A percentile compares a stretch with the other conserved stretches of the same genome.
Evolutionary conservation across 2,888 invertebrate species (phyloP).

Genomic region (Mesopsocus fuscifrons): DNA sequence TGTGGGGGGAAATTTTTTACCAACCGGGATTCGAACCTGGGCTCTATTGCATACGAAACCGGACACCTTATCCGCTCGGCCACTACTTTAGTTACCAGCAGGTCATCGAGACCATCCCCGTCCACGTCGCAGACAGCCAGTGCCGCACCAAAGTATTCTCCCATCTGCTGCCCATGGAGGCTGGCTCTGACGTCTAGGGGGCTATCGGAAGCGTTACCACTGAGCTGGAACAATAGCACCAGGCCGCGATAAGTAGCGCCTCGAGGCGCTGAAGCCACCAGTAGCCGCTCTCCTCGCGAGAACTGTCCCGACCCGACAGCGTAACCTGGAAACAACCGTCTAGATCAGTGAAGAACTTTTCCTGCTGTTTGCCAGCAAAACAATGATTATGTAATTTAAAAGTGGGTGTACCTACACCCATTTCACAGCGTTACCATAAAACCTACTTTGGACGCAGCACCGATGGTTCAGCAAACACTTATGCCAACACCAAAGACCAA

Average conservation of each 20-base stretch:
- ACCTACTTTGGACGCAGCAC: too few species aligned
- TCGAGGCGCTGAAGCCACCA: slow-evolving; percentile 34
- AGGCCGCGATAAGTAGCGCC: slow-evolving; percentile 22
- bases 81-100: slow-evolving; percentile 28
- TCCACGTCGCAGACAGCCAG: slow-evolving; percentile 37
- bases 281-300: slow-evolving; percentile 23
- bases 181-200: slow-evolving; percentile 15
- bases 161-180: slow-evolving; percentile 31
- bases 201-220: not conserved
- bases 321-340: slow-evolving; percentile 33
- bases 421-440: too few species aligned
- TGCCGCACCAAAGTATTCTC: slow-evolving; percentile 42
- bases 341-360: slow-evolving; percentile 14
- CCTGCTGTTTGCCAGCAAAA: too few species aligned
- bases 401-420: too few species aligned
- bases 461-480: too few species aligned
- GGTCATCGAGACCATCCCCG: slow-evolving; percentile 35
- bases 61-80: too few species aligned
- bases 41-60: too few species aligned
- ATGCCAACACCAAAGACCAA: too few species aligned
- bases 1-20: too few species aligned
- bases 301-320: slow-evolving; percentile 33
- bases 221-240: slow-evolving; percentile 15
- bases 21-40: too few species aligned
- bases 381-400: too few species aligned